Evolutionary conservation across 2,888 invertebrate species (phyloP), one percentile per base, ranked within the genome.

Genomic region (Agrochola circellaris): DNA sequence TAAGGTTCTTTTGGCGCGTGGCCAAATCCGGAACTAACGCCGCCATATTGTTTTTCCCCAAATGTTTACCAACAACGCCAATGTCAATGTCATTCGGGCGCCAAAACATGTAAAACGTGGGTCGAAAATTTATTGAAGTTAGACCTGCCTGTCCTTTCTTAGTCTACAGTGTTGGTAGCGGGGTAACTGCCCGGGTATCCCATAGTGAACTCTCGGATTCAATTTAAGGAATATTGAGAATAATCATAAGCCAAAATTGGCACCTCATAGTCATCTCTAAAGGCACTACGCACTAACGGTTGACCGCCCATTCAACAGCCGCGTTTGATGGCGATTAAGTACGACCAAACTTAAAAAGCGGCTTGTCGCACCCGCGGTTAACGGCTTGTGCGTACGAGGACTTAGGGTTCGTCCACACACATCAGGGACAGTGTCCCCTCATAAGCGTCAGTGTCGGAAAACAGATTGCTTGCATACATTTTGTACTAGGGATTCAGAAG

Each of bases 171-270:
- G 9, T 51, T 51, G 30, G 2, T 48, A 48, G 20, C 26, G 66
- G 23, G 48, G 2, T 67, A 15, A 30, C 23, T 48, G 30, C 5
- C 30, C 23, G 5, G 8, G 15, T 23, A 66, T 23, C 20, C 23
- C 48, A 0, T 9, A 48, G 13, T 48, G 48, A 15, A 23, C 30
- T 15, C 17, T 67, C n/a, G 51, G 30, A 51, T 30, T 8, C 15
- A 48, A 51, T 67, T 67, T 51, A 30, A 51, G 48, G 23, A 30
- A 67, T 67, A 34, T 67, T 67, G 6, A 51, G 9, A 17, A 67
- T 51, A 30, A 23, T 34, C 15, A 17, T 51, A 51, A 20, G 51
- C 9, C 51, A 51, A 23, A 51, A 51, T 23, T 23, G 23, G 9
- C 51, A 51, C 51, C 9, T 51, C 51, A 51, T 51, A 51, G 23